These are phyloP conservation scores for Acrossocheilus wenchowensis DNA, from an alignment of 2,797 vertebrate genomes.

Conservation along the genomic window DNA sequence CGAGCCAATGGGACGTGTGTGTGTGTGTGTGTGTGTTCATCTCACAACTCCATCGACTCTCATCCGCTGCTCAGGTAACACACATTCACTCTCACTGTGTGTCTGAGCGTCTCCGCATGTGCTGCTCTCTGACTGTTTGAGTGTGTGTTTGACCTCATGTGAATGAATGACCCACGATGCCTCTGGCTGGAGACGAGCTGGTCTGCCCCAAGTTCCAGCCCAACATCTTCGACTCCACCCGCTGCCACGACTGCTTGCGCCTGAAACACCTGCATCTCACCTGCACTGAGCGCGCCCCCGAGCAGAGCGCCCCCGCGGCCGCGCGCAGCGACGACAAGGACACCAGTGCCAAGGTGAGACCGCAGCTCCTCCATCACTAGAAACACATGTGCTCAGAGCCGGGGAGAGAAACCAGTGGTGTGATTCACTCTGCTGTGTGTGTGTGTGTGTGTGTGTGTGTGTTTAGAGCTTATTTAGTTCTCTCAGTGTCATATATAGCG, in stretches of 20 bases:
- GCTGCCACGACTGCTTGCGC: slow-evolving; percentile 85
- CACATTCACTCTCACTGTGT: slow-evolving; percentile 37
- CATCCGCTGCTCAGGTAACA: slow-evolving; percentile 32
- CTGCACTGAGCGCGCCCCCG: slow-evolving; percentile 6
- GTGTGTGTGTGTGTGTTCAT: slow-evolving; percentile 17
- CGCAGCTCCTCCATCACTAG: neutral
- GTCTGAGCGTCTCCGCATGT: slow-evolving; percentile 14
- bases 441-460: too few relatives aligned
- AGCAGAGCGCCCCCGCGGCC: slow-evolving; percentile 25
- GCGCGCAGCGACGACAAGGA: slow-evolving; percentile 70
- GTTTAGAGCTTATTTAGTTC: neutral
- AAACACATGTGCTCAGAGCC: slow-evolving; percentile 25
- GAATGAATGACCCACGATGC: slow-evolving; percentile 73
- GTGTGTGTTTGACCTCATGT: slow-evolving; percentile 35
- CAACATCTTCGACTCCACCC: slow-evolving; percentile 84
- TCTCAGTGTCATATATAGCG: too few relatives aligned
- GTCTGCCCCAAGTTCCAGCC: slow-evolving; percentile 84
- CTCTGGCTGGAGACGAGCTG: slow-evolving; percentile 68
- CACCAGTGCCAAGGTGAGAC: slow-evolving; percentile 74
- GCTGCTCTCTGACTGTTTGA: slow-evolving; percentile 18
- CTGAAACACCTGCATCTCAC: slow-evolving; percentile 76
- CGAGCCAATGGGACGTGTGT: slow-evolving; percentile 18
- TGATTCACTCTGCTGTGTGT: neutral
- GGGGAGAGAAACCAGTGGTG: neutral
- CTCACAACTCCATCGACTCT: slow-evolving; percentile 21